Evolutionary conservation across 2,888 invertebrate species (phyloP).

Genomic region (Mystacides longicornis): DNA sequence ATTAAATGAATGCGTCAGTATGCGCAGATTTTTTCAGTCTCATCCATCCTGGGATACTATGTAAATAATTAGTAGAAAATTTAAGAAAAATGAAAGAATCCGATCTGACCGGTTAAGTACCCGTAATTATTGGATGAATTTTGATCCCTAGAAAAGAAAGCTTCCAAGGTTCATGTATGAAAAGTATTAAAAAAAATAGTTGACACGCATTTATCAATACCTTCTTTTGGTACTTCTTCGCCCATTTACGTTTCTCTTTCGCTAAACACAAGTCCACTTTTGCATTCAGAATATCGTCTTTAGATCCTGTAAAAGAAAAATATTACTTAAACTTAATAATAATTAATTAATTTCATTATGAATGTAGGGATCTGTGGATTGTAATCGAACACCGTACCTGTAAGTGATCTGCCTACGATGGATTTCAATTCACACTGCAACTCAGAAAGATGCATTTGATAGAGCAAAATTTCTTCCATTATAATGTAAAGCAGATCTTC

Average conservation of each 20-base stretch:
- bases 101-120: too few relatives aligned
- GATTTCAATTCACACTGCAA: neutral
- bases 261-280: neutral
- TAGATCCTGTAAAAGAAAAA: neutral
- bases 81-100: too few relatives aligned
- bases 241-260: neutral
- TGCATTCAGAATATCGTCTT: neutral
- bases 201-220: too few relatives aligned
- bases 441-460: conserved; percentile 1
- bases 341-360: neutral
- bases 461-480: neutral
- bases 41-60: too few relatives aligned
- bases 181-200: too few relatives aligned
- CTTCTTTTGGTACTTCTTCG: neutral
- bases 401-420: neutral
- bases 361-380: neutral
- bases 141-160: too few relatives aligned
- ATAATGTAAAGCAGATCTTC: neutral
- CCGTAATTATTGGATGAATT: too few relatives aligned
- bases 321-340: neutral
- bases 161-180: too few relatives aligned
- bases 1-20: too few relatives aligned
- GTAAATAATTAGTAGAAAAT: too few relatives aligned
- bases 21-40: too few relatives aligned
- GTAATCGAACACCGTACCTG: neutral